Base-by-base conservation (phyloP, 2,113 vertebrate genomes). In the Donacobius atricapilla region DNA sequence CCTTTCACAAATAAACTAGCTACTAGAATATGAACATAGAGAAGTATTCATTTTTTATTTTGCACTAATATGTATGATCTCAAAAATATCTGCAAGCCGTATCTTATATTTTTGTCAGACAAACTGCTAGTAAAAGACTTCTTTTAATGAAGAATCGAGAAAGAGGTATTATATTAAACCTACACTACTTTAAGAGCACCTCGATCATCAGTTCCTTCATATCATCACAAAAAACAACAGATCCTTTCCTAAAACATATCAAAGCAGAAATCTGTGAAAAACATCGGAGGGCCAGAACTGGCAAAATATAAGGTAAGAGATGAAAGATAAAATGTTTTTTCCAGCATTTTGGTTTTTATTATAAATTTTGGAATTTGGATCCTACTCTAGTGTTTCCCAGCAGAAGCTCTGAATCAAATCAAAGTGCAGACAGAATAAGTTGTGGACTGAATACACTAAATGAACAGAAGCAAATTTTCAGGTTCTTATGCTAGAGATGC, bases 201-300 rank as follows among this genome's bases (percentile, higher is more conserved):
- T 19, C 63, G 18, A 39, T 35, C 21, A 60, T 15, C 5, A 1
- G 3, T 64, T 71, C 12, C 10, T 89, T 40, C 58, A 10, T 33
- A 64, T 23, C 7, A 56, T 27, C 57, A 50, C 3, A 51, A 51
- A 81, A 90, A 72, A 9, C 7, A 45, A 15, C 5, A 50, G 11
- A 40, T 58, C 3, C 7, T 68, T 63, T 79, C 45, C 44, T 27
- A 21, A 83, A 83, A 75, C 2, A 11, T 20, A 56, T 25, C n/a
- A 87, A 39, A 84, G 6, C 13, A 76, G 37, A 85, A 79, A 30
- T 27, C 28, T 48, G 2, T 85, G 24, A 53, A 48, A 37, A 65
- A 35, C 0, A 15, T 45, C 21, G 25, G 0, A 8, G 11, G 11
- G 3, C 1, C n/a, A 75, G 51, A 82, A 63, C 4, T n/a, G 30